Evolutionary conservation across 2,113 vertebrate species (phyloP).

Genomic region (Monopterus albus): DNA sequence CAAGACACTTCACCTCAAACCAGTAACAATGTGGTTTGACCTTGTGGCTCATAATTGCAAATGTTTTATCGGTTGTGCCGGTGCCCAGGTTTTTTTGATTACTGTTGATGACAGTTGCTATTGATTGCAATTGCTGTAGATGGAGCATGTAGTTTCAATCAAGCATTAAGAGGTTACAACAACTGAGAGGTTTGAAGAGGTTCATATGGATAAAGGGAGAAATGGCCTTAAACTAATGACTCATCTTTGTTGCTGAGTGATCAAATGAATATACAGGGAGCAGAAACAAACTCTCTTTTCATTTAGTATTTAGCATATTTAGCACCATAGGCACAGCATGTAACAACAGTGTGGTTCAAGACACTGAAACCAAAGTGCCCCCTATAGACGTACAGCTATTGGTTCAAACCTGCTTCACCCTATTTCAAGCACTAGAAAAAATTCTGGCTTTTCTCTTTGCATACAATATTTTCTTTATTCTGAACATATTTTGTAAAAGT

Average conservation of each 20-base stretch:
- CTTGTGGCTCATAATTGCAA: conserved; percentile 67
- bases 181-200: conserved; percentile 62
- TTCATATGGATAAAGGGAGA: conserved; percentile 22
- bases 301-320: conserved; percentile 6
- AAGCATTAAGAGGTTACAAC: conserved; percentile 66
- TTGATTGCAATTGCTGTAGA: conserved; percentile 66
- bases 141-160: conserved; percentile 71
- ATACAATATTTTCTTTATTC: background rate
- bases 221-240: conserved; percentile 40
- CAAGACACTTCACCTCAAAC: conserved; percentile 64
- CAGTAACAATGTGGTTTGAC: conserved; percentile 61
- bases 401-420: conserved; percentile 19
- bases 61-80: conserved; percentile 48
- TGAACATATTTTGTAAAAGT: background rate
- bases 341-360: background rate
- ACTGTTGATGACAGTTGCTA: conserved; percentile 38
- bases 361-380: conserved; percentile 45
- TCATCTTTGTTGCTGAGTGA: conserved; percentile 16
- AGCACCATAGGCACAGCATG: background rate
- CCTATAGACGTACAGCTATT: conserved; percentile 23
- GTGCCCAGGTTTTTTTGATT: conserved; percentile 49
- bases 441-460: background rate
- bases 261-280: conserved; percentile 20
- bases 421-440: conserved; percentile 9
- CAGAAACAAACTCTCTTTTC: conserved; percentile 1